Percentiles rank a stretch among this genome's conserved stretches.
Evolutionary conservation across 2,888 invertebrate genomes (phyloP).

Genomic region (Resseliella maxima): DNA sequence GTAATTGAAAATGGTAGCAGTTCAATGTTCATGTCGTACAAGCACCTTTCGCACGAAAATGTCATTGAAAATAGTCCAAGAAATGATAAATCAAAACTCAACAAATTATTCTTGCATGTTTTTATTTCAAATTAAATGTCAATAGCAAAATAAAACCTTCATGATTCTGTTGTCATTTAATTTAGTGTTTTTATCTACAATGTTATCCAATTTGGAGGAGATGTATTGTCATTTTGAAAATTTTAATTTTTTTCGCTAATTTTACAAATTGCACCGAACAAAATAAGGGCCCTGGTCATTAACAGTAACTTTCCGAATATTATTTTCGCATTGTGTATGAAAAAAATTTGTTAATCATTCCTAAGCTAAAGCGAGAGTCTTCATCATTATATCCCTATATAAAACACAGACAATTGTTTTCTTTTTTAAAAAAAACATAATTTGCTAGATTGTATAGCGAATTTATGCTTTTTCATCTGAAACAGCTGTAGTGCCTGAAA

Average conservation of each 20-base stretch:
- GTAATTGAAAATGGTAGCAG: too few species aligned
- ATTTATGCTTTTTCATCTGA: conserved; percentile 57
- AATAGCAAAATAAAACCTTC: conserved; percentile 45
- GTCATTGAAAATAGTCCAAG: too few species aligned
- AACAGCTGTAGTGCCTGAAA: conserved; percentile 58
- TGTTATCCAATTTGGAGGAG: conserved; percentile 1
- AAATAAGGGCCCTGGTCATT: conserved; percentile 1
- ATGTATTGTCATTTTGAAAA: not conserved
- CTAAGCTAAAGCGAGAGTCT: conserved; percentile 39
- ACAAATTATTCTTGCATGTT: conserved; percentile 33
- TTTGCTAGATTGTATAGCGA: not conserved
- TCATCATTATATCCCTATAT: not conserved
- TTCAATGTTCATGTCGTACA: too few species aligned
- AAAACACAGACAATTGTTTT: not conserved
- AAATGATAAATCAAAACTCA: too few species aligned
- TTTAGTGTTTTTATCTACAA: conserved; percentile 38
- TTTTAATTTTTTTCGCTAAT: not conserved
- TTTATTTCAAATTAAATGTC: conserved; percentile 23
- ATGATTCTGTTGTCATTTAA: not conserved
- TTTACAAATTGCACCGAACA: not conserved
- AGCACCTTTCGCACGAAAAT: not conserved
- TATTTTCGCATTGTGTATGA: not conserved
- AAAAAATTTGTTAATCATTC: conserved; percentile 33
- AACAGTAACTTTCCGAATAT: conserved; percentile 5
- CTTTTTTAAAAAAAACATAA: not conserved